A percentile compares a stretch with the other conserved stretches of the same genome.
Conservation (phyloP, 1,140 invertebrate species). For the silkworm (Bombyx mori) region DNA sequence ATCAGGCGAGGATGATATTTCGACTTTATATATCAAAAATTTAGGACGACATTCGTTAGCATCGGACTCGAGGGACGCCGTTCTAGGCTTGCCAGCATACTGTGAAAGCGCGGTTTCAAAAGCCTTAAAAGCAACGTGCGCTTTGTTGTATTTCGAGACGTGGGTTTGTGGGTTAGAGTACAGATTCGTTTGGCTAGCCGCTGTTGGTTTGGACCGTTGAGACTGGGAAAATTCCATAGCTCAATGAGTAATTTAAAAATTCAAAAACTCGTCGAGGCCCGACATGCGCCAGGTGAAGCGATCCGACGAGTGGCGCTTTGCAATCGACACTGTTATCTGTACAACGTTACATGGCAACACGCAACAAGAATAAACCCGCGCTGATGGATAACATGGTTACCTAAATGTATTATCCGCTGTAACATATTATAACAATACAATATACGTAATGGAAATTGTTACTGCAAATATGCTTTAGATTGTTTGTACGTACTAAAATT, state of each 20-base stretch:
- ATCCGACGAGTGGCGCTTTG: constrained; percentile 50
- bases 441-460: constrained; percentile 26
- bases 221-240: constrained; percentile 61
- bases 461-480: constrained; percentile 23
- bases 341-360: constrained; percentile 32
- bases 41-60: constrained; percentile 64
- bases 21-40: constrained; percentile 63
- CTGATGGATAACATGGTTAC: constrained; percentile 28
- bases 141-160: constrained; percentile 41
- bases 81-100: constrained; percentile 54
- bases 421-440: constrained; percentile 13
- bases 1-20: constrained; percentile 42
- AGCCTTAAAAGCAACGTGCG: constrained; percentile 20
- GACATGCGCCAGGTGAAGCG: constrained; percentile 49
- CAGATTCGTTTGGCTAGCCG: constrained; percentile 39
- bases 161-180: constrained; percentile 45
- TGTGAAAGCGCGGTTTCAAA: constrained; percentile 21
- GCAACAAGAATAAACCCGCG: constrained; percentile 30
- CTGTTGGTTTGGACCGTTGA: constrained; percentile 28
- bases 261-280: constrained; percentile 69
- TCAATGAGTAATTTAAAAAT: constrained; percentile 74
- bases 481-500: no score
- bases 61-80: constrained; percentile 47
- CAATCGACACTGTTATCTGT: constrained; percentile 61
- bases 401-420: constrained; percentile 20